Evolutionary conservation across 2,888 invertebrate genomes (phyloP).

Genomic region (Orchestes rusci): DNA sequence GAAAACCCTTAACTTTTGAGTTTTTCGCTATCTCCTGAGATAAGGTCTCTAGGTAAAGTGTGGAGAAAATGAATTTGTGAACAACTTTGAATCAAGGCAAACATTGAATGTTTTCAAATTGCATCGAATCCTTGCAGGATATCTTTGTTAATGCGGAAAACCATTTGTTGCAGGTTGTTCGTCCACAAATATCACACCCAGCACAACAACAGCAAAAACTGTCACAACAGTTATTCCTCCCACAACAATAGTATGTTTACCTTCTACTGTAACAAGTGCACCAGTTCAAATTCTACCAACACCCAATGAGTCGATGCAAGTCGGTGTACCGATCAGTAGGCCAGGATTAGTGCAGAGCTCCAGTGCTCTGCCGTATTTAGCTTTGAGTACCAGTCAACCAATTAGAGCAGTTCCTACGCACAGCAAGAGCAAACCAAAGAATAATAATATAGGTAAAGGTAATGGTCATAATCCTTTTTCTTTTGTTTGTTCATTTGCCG

Average conservation of each 20-base stretch:
- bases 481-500: neutral
- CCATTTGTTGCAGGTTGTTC: neutral
- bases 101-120: too few relatives aligned
- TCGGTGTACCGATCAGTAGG: slow-evolving; percentile 24
- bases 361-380: slow-evolving; percentile 46
- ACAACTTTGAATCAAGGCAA: too few relatives aligned
- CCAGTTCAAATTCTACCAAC: neutral
- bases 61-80: too few relatives aligned
- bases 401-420: slow-evolving; percentile 46
- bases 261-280: slow-evolving; percentile 41
- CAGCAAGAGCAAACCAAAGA: slow-evolving; percentile 41
- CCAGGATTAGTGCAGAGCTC: slow-evolving; percentile 44
- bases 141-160: too few relatives aligned
- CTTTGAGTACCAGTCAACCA: slow-evolving; percentile 47
- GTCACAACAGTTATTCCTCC: slow-evolving; percentile 47
- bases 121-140: too few relatives aligned
- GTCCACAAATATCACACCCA: slow-evolving; percentile 8
- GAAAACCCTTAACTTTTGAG: too few relatives aligned
- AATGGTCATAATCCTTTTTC: slow-evolving; percentile 9
- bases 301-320: slow-evolving; percentile 31
- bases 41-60: too few relatives aligned
- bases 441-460: slow-evolving; percentile 25
- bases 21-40: too few relatives aligned
- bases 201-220: slow-evolving; percentile 32
- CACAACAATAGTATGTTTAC: slow-evolving; percentile 48